Conservation (phyloP, 2,113 vertebrate species). For the Pandion haliaetus region DNA sequence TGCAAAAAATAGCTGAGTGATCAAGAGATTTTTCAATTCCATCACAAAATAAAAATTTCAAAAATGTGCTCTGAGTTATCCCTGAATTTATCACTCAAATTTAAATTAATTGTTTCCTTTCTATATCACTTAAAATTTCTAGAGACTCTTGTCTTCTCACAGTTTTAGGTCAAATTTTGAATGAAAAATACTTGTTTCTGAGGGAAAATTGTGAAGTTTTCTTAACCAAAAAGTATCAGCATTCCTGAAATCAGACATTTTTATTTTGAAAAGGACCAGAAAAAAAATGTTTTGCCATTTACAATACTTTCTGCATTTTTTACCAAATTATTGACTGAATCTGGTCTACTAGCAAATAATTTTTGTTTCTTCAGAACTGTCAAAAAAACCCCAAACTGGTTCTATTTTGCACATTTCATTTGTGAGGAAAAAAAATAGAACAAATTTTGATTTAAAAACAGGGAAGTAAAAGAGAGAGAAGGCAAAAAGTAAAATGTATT, state of each 20-base stretch:
- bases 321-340: neutral
- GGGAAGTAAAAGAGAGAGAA: neutral
- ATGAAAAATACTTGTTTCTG: neutral
- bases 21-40: neutral
- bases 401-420: neutral
- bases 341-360: neutral
- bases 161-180: neutral
- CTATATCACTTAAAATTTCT: neutral
- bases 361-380: neutral
- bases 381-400: accelerated
- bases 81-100: neutral
- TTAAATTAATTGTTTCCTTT: neutral
- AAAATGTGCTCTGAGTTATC: neutral
- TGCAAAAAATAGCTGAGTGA: neutral
- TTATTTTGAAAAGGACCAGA: neutral
- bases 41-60: neutral
- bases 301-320: neutral
- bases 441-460: neutral
- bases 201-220: neutral
- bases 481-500: neutral
- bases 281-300: neutral
- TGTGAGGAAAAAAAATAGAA: neutral
- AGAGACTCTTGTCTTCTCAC: neutral
- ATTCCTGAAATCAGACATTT: neutral
- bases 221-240: neutral